Base-by-base conservation (phyloP, 2,113 vertebrate genomes). In the Strigops habroptila region DNA sequence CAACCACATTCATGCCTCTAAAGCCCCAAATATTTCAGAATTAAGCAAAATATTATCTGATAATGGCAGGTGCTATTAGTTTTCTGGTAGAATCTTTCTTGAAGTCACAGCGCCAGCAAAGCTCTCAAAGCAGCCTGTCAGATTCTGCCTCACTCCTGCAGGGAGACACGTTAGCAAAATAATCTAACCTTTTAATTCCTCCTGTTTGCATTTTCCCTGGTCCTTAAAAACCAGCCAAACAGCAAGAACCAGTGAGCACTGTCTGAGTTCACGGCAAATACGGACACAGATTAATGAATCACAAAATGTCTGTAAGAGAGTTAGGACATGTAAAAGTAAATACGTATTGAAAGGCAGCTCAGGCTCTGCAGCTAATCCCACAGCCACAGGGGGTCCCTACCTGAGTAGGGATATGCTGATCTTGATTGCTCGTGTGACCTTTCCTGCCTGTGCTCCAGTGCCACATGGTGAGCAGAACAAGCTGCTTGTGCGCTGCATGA, bases 361-460 rank as follows among this genome's bases (percentile, higher is more conserved):
- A 57, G 68, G 3, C 43, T 88, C 64, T 23, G 79, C 88, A 81
- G 90, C 92, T 90, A 78, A 94, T 90, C 86, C 95, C 46, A 21
- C 69, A 97, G 93, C 95, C 88, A 89, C 82, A 22, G 35, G 95
- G 80, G 93, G 92, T 88, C 70, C 86, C 88, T 25, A 96, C 88
- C 93, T 94, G 88, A 96, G 88, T 28, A 81, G 88, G 83, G 95
- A 87, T 73, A 4, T 52, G 92, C 92, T 89, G 83, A 71, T 95
- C 92, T 65, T 94, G 96, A 97, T 94, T 95, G 96, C 95, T 94
- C 53, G 2, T 53, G 86, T 96, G 96, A 95, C 96, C 96, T 97
- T 96, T 97, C 43, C 92, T 91, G 93, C 91, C 77, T 84, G 68
- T 51, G 86, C 95, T 97, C 95, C 83, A 64, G 88, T 79, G 91